Percentiles rank a stretch among this genome's conserved stretches.
Evolutionary conservation across 2,797 vertebrate species (phyloP).

Genomic region (Aplochiton taeniatus): DNA sequence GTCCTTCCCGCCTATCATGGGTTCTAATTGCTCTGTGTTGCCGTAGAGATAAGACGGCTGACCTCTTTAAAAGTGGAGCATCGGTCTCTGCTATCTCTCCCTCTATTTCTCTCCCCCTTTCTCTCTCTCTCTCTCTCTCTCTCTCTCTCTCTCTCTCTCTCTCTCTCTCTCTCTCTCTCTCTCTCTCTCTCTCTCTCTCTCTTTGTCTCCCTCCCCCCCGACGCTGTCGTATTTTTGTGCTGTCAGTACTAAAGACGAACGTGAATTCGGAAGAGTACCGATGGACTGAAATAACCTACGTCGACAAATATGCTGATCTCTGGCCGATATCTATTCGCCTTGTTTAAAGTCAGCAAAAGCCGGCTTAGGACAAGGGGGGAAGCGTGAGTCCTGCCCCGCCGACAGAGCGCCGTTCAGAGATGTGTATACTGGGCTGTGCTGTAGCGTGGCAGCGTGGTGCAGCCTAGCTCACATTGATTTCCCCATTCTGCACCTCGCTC

Average conservation of each 20-base stretch:
- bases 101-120: conserved; percentile 38
- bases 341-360: no score
- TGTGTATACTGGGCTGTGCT: no score
- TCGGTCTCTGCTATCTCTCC: not conserved
- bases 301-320: no score
- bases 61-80: conserved; percentile 4
- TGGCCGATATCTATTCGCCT: no score
- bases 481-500: conserved; percentile 36
- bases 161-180: not conserved
- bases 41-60: conserved; percentile 41
- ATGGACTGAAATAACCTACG: no score
- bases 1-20: conserved; percentile 54
- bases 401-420: no score
- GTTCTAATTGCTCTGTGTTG: conserved; percentile 60
- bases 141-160: conserved; percentile 8
- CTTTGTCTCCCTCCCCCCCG: not conserved
- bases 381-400: no score
- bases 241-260: not conserved
- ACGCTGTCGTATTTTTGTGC: not conserved
- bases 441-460: no score
- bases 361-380: no score
- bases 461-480: conserved; percentile 45
- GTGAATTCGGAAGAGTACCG: no score
- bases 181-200: not conserved
- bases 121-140: conserved; percentile 34